These are phyloP conservation scores for Tinamus guttatus DNA, from an alignment of 2,113 vertebrate genomes.

Conservation along the genomic window DNA sequence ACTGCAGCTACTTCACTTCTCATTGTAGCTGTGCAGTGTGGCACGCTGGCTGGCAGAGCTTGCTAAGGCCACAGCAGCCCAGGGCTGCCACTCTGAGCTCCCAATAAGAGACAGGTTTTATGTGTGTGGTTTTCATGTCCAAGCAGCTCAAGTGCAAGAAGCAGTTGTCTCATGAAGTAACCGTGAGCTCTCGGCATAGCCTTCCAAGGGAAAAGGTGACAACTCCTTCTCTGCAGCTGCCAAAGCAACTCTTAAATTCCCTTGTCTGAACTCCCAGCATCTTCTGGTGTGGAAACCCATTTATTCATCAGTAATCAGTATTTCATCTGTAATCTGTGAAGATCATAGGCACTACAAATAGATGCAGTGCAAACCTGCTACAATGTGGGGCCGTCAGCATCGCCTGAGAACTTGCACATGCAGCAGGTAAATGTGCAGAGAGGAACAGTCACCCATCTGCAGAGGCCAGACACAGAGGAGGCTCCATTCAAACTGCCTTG, in stretches of 20 bases:
- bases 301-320: neutral
- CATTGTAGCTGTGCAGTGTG: neutral
- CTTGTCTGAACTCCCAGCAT: neutral
- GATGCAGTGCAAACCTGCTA: neutral
- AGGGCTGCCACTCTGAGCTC: rapidly evolving
- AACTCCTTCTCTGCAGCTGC: neutral
- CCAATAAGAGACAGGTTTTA: neutral
- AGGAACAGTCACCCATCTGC: neutral
- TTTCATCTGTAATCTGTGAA: neutral
- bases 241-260: neutral
- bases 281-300: neutral
- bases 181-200: neutral
- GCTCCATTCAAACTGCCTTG: no score
- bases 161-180: neutral
- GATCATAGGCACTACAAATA: neutral
- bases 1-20: neutral
- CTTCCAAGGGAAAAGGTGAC: neutral
- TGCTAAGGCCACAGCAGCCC: neutral
- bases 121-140: rapidly evolving
- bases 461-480: neutral
- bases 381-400: neutral
- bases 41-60: neutral
- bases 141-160: neutral
- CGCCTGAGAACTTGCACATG: neutral
- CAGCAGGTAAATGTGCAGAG: neutral